These are phyloP conservation scores for Gryon sp. DNA, from an alignment of 1,140 invertebrate genomes.

Conservation along the genomic window DNA sequence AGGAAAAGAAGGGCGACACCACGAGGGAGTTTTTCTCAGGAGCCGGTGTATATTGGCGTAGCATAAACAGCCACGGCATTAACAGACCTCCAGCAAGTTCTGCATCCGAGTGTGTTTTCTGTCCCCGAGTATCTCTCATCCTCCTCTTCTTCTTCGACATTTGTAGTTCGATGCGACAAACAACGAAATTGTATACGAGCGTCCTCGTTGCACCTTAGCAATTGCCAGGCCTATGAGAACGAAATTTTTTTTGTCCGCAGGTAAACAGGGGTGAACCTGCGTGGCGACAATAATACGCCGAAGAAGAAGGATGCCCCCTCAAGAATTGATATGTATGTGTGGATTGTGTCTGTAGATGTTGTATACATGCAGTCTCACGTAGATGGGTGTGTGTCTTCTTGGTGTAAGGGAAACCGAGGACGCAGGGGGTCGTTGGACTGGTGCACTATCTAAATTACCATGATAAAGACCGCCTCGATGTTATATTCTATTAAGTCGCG, in stretches of 20 bases:
- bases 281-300: slow-evolving; percentile 73
- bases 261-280: slow-evolving; percentile 78
- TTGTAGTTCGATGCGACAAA: too few species aligned
- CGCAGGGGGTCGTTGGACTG: slow-evolving; percentile 75
- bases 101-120: too few species aligned
- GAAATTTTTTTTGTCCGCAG: slow-evolving; percentile 73
- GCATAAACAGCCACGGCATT: slow-evolving; percentile 73
- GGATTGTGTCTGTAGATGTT: too few species aligned
- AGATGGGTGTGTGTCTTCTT: too few species aligned
- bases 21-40: slow-evolving; percentile 75
- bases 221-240: slow-evolving; percentile 75
- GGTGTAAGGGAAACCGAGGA: slow-evolving; percentile 43
- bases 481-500: slow-evolving; percentile 76
- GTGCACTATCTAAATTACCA: slow-evolving; percentile 75
- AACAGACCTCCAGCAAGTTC: slow-evolving; percentile 74
- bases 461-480: slow-evolving; percentile 76
- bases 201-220: slow-evolving; percentile 62
- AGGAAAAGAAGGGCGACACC: slow-evolving; percentile 49
- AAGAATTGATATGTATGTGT: too few species aligned
- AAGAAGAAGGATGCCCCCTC: slow-evolving; percentile 55
- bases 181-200: background rate
- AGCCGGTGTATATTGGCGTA: slow-evolving; percentile 63
- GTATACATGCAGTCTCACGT: too few species aligned
- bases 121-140: too few species aligned
- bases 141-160: too few species aligned